phyloP scores from a whole-genome alignment of 2,797 vertebrate species.

The Tadarida brasiliensis region DNA sequence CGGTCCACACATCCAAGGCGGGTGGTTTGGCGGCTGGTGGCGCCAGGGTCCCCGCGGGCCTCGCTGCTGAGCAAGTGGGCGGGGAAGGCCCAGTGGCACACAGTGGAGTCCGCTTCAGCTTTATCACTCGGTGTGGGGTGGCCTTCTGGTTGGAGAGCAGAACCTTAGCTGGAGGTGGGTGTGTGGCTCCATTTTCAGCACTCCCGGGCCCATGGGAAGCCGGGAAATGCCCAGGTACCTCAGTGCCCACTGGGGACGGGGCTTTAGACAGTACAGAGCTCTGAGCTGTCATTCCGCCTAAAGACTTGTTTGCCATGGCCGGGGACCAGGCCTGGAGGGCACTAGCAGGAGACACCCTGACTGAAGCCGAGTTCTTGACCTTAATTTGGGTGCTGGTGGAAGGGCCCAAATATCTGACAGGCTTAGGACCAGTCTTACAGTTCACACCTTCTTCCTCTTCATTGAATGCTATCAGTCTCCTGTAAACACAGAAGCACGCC shows the following conservation, averaged over 20 bases:
- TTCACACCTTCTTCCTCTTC: slow-evolving; percentile 74
- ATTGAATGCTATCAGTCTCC: slow-evolving; percentile 61
- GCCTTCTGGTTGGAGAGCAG: slow-evolving; percentile 62
- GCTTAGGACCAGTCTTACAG: slow-evolving; percentile 81
- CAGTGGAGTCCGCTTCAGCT: slow-evolving; percentile 84
- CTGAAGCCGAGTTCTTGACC: slow-evolving; percentile 86
- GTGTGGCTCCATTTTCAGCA: slow-evolving; percentile 9
- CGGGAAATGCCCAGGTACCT: background rate
- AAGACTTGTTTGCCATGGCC: slow-evolving; percentile 21
- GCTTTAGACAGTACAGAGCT: background rate
- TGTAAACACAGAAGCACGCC: slow-evolving; percentile 76
- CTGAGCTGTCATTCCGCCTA: background rate
- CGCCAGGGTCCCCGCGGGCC: background rate
- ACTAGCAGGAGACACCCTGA: slow-evolving; percentile 68
- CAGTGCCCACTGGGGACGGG: rapidly evolving
- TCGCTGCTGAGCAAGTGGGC: background rate
- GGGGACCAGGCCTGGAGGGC: slow-evolving; percentile 11
- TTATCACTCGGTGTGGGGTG: slow-evolving; percentile 67
- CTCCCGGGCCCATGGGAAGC: background rate
- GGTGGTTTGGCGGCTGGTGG: background rate
- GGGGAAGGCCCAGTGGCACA: background rate
- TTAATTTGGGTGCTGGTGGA: slow-evolving; percentile 88
- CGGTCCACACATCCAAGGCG: slow-evolving; percentile 27
- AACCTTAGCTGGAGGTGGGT: background rate
- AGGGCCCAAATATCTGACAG: slow-evolving; percentile 86